Base-by-base conservation (phyloP, 2,888 invertebrate genomes). In the Magallana nippona region DNA sequence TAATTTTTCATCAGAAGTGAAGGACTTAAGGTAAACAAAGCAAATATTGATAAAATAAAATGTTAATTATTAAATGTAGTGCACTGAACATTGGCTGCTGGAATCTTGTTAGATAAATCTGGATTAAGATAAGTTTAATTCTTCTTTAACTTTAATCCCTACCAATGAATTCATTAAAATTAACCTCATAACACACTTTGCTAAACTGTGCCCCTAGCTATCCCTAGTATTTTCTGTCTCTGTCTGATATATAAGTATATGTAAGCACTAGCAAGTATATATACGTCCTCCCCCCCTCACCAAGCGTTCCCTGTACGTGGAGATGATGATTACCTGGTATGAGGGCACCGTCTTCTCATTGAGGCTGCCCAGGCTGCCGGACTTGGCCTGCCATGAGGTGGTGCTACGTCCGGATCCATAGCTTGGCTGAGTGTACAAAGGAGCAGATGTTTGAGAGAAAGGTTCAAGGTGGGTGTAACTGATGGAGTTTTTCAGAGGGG, bases 271-370 rank as follows among this genome's bases (percentile, higher is more conserved):
- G 32, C 71, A 27, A 71, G 15, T 27, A 71, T 32, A 44, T 44
- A 44, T 44, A 44, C 44, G 8, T 71, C 22, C 27, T 32, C 71
- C 71, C 22, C 22, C 71, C 71, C 71, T 71, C 71, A 71, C 19
- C 71, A 71, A 71, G 71, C 71, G 15, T 27, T 32, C 71, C 63
- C 71, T 32, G 22, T 27, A 11, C 15, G 27, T 11, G 22, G 44
- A 44, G 55, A 17, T 55, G 55, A 13, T 55, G 19, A 57, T 89
- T 86, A 92, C 92, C 90, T 91, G 91, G 84, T 89, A 91, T 2
- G 90, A 88, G 32, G 90, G 90, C 27, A 90, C 87, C 10, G 91
- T 90, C 82, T 90, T 90, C 82, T 92, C 92, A 84, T 91, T 91
- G 10, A 91, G 89, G 82, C 88, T 91, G 79, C 88, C 88, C 27